phyloP scores from a whole-genome alignment of 2,797 vertebrate species.

The Discoglossus pictus region DNA sequence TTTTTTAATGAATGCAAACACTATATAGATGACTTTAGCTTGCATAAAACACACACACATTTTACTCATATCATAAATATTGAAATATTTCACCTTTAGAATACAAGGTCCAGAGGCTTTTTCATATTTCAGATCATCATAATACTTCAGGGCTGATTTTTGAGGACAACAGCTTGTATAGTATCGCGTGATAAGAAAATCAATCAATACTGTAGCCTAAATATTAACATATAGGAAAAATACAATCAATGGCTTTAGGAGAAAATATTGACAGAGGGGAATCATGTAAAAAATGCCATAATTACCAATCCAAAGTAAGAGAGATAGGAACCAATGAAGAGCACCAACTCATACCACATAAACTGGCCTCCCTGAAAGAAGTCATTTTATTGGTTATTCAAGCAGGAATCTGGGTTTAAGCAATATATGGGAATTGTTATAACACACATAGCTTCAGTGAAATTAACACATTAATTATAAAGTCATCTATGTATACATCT shows the following conservation, averaged over 20 bases:
- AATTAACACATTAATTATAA: too few species aligned
- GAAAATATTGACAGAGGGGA: neutral
- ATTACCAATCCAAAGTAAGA: conserved; percentile 85
- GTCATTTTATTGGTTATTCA: neutral
- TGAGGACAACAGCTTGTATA: conserved; percentile 36
- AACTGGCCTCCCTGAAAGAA: conserved; percentile 79
- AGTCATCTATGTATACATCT: too few species aligned
- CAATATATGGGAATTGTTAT: too few species aligned
- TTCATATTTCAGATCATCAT: conserved; percentile 75
- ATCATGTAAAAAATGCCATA: conserved; percentile 18
- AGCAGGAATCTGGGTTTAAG: too few species aligned
- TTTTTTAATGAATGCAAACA: too few species aligned
- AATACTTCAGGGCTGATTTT: conserved; percentile 68
- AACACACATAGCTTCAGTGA: too few species aligned
- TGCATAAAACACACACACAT: too few species aligned
- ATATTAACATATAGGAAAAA: neutral
- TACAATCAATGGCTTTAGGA: neutral
- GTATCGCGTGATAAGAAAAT: conserved; percentile 68
- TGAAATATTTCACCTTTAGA: conserved; percentile 18
- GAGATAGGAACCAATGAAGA: conserved; percentile 78
- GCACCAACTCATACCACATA: conserved; percentile 71
- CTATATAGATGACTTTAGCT: too few species aligned
- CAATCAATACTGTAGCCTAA: conserved; percentile 74
- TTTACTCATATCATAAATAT: too few species aligned
- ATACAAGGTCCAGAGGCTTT: conserved; percentile 60